Conservation (phyloP, 2,888 invertebrate genomes). For the Mamestra brassicae region DNA sequence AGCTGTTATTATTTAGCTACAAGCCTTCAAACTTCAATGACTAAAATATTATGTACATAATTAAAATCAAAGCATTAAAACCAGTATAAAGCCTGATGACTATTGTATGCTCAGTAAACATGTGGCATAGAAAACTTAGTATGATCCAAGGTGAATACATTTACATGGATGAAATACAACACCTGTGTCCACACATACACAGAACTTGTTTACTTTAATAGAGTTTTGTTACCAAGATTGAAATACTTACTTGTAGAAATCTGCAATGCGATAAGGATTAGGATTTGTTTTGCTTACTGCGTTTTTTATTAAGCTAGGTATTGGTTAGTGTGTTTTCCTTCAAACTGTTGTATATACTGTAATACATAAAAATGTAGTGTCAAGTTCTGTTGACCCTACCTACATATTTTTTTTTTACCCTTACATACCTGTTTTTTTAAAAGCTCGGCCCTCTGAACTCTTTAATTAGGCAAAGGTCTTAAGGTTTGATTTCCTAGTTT, state of each 20-base stretch:
- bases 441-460: background rate
- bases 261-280: slow-evolving; percentile 31
- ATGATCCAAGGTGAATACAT: slow-evolving; percentile 65
- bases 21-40: background rate
- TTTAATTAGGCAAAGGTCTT: background rate
- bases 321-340: no score
- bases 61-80: slow-evolving; percentile 35
- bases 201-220: slow-evolving; percentile 48
- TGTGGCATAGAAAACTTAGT: slow-evolving; percentile 43
- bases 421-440: no score
- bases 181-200: slow-evolving; percentile 65
- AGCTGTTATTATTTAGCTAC: background rate
- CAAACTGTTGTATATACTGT: no score
- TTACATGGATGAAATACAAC: slow-evolving; percentile 65
- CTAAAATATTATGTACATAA: background rate
- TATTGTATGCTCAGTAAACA: slow-evolving; percentile 43
- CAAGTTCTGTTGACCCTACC: no score
- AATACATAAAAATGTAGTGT: no score
- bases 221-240: slow-evolving; percentile 41
- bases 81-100: slow-evolving; percentile 25
- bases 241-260: slow-evolving; percentile 33
- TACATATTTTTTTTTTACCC: background rate
- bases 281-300: slow-evolving; percentile 15
- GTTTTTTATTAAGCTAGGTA: background rate
- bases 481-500: no score